A percentile compares a stretch with the other conserved stretches of the same genome.
phyloP scores from a whole-genome alignment of 2,888 invertebrate species.

The Adineta ricciae region DNA sequence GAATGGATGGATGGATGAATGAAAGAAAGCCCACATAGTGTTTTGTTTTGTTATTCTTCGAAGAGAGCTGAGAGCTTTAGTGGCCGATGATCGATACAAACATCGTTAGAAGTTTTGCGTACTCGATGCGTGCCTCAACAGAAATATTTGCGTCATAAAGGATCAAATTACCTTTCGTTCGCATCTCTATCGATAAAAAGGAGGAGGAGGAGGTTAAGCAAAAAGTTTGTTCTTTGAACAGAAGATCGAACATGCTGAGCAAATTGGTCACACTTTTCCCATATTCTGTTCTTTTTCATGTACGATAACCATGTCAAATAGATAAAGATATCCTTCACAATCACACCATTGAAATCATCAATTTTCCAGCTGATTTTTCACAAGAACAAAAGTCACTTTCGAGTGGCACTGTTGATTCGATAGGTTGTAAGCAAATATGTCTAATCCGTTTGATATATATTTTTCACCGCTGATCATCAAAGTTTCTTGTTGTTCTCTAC shows the following conservation, averaged over 20 bases:
- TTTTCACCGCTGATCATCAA: neutral
- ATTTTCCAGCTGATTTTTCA: no score
- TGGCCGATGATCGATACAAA: neutral
- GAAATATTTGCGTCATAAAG: neutral
- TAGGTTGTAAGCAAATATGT: neutral
- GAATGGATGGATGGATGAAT: neutral
- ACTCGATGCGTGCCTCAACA: neutral
- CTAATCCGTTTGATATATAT: neutral
- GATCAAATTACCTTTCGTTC: neutral
- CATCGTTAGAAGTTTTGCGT: neutral
- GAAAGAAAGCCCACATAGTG: neutral
- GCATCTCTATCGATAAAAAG: neutral
- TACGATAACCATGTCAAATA: neutral
- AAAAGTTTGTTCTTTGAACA: neutral
- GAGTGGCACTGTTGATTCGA: neutral
- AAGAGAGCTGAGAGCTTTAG: neutral
- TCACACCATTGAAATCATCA: no score
- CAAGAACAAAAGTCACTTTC: neutral
- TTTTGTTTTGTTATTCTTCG: constrained; percentile 13
- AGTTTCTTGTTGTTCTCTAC: neutral
- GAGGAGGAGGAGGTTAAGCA: neutral
- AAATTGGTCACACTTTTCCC: constrained; percentile 6
- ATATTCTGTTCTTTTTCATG: neutral
- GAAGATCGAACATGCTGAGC: neutral
- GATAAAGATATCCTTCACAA: neutral